Percentiles rank a stretch among this genome's conserved stretches.
These are phyloP conservation scores for Vollenhovia emeryi DNA, from an alignment of 1,140 invertebrate species.

Conservation along the genomic window DNA sequence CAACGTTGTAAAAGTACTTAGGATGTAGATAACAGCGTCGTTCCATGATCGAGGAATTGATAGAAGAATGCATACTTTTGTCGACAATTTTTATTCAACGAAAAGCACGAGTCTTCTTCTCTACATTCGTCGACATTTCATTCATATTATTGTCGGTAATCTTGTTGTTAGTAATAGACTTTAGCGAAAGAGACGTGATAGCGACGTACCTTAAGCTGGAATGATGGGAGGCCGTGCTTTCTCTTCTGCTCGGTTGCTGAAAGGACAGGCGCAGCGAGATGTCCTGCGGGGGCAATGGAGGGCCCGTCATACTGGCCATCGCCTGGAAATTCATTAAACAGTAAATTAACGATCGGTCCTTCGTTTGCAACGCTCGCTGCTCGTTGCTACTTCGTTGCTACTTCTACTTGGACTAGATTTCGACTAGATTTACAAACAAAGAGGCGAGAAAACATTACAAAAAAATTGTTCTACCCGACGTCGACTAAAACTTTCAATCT, in stretches of 20 bases:
- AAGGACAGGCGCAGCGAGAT: conserved; percentile 74
- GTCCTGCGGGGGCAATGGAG: conserved; percentile 74
- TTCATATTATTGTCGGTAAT: not conserved
- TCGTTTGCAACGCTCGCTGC: not conserved
- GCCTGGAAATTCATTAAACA: conserved; percentile 83
- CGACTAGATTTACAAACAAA: conserved; percentile 31
- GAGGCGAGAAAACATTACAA: not conserved
- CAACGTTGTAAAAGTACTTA: not conserved
- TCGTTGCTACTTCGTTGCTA: not conserved
- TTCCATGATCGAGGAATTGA: not conserved
- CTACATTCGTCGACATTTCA: not conserved
- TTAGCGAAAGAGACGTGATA: not conserved
- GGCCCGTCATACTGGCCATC: conserved; percentile 88
- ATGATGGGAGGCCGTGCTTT: conserved; percentile 86
- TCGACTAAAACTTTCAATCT: not conserved
- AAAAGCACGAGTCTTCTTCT: not conserved
- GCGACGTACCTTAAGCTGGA: conserved; percentile 82
- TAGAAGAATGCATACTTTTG: not conserved
- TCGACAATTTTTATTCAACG: not conserved
- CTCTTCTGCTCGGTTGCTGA: conserved; percentile 86
- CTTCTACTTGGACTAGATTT: conserved; percentile 56
- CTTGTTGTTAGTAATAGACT: not conserved
- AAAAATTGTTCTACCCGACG: not conserved
- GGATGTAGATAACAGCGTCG: not conserved
- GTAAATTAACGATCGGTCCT: not conserved